These are phyloP conservation scores for Cydia fagiglandana DNA, from an alignment of 1,140 invertebrate species.

Conservation along the genomic window DNA sequence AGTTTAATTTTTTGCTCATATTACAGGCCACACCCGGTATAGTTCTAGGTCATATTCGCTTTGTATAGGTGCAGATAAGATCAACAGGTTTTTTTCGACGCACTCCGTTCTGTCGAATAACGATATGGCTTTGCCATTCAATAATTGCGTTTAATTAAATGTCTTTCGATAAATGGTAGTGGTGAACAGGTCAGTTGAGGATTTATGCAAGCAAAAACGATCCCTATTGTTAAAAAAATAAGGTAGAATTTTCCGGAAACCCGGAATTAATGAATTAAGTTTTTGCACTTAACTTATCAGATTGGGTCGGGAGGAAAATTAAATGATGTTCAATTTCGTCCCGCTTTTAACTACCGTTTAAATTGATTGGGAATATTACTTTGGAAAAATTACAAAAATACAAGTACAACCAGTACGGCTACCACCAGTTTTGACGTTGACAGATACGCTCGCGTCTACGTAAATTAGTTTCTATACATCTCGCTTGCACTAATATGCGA, in stretches of 20 bases:
- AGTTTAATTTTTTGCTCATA: too few relatives aligned
- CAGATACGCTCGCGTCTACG: too few relatives aligned
- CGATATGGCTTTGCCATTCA: not conserved
- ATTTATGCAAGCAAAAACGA: not conserved
- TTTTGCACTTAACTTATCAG: not conserved
- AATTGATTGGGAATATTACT: not conserved
- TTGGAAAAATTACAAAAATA: too few relatives aligned
- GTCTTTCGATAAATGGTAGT: not conserved
- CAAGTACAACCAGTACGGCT: too few relatives aligned
- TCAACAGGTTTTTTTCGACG: not conserved
- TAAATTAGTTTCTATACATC: too few relatives aligned
- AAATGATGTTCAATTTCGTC: not conserved
- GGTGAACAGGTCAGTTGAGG: not conserved
- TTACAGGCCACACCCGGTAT: too few relatives aligned
- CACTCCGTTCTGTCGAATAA: not conserved
- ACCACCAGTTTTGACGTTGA: too few relatives aligned
- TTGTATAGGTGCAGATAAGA: not conserved
- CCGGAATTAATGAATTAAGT: not conserved
- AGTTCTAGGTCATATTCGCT: too few relatives aligned
- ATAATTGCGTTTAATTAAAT: not conserved
- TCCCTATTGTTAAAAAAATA: not conserved
- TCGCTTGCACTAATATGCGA: too few relatives aligned
- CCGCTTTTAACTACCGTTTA: not conserved
- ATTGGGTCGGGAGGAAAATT: not conserved
- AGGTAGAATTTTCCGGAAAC: not conserved